Evolutionary conservation across 1,140 invertebrate genomes (phyloP).

Genomic region (Drosophila lacertosa): DNA sequence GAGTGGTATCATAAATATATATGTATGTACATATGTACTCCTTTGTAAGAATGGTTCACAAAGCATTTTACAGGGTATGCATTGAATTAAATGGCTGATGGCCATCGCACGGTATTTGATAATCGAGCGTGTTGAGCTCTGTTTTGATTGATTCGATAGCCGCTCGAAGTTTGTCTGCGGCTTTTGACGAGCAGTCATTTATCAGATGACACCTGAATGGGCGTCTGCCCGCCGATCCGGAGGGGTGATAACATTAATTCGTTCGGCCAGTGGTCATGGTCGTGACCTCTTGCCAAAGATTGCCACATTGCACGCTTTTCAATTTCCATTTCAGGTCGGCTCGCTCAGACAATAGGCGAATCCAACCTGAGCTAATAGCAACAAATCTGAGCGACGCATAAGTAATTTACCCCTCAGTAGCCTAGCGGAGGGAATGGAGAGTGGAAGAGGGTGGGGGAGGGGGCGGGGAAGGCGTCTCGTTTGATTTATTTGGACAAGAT

Average conservation of each 20-base stretch:
- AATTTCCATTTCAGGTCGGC: slow-evolving; percentile 67
- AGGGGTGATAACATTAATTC: slow-evolving; percentile 23
- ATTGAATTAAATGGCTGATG: no score
- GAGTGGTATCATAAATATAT: neutral
- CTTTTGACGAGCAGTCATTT: slow-evolving; percentile 65
- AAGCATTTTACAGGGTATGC: no score
- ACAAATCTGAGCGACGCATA: slow-evolving; percentile 65
- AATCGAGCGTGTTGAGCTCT: no score
- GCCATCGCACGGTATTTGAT: no score
- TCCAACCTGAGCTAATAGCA: slow-evolving; percentile 51
- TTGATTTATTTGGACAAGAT: slow-evolving; percentile 76
- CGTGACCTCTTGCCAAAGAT: slow-evolving; percentile 28
- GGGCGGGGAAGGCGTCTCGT: neutral
- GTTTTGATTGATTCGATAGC: slow-evolving; percentile 27
- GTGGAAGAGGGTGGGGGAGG: no score
- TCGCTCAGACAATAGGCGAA: slow-evolving; percentile 5
- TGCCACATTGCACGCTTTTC: slow-evolving; percentile 61
- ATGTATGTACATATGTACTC: neutral
- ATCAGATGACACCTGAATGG: slow-evolving; percentile 44
- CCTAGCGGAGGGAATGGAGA: no score
- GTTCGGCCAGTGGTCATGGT: neutral
- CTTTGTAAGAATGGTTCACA: no score
- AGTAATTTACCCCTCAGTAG: slow-evolving; percentile 56
- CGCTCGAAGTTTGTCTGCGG: slow-evolving; percentile 10
- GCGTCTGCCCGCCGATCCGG: slow-evolving; percentile 7